Evolutionary conservation across 2,797 vertebrate species (phyloP), one percentile per base, ranked within the genome.

Genomic region (Apogon talboti): DNA sequence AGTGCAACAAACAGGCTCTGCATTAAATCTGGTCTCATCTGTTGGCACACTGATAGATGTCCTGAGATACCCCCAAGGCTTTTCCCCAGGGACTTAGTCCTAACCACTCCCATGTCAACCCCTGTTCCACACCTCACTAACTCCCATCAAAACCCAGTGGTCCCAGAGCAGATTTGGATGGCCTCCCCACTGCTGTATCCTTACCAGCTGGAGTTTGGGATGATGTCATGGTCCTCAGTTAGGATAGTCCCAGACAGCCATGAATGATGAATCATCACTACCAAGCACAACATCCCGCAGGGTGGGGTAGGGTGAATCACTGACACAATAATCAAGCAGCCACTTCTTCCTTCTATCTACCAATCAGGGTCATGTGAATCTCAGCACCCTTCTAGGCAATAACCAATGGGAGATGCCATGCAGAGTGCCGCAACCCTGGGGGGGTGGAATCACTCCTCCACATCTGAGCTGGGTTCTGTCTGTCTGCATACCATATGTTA

Each of bases 201-300:
- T n/a, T 77, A 78, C 73, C 89, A 91, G 82, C 79, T 89, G 80
- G 87, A 87, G 83, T 83, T 81, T 77, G 73, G 59, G 53, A 76
- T 93, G 91, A 93, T 85, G 87, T 93, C 86, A 93, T 86, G 45
- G 76, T 54, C 53, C 71, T 81, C 71, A 79, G 83, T 86, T 85
- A 81, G 85, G 81, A 82, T 78, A 85, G 83, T 85, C 73, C 80
- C 82, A 86, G 84, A 85, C 86, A 89, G 66, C 81, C 80, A 69
- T 64, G 64, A 77, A 42, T 56, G 73, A 84, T 90, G 83, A 89
- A 61, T 94, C 88, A 92, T 81, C 85, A 78, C 77, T 69, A 68
- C 84, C 77, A 76, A 77, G 74, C 67, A 61, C 88, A 72, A 51
- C 84, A 85, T 79, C 71, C 69, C 66, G 48, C 68, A 15, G 72